Base-by-base conservation (phyloP, 2,888 invertebrate genomes). In the Cheilosia scutellata region DNA sequence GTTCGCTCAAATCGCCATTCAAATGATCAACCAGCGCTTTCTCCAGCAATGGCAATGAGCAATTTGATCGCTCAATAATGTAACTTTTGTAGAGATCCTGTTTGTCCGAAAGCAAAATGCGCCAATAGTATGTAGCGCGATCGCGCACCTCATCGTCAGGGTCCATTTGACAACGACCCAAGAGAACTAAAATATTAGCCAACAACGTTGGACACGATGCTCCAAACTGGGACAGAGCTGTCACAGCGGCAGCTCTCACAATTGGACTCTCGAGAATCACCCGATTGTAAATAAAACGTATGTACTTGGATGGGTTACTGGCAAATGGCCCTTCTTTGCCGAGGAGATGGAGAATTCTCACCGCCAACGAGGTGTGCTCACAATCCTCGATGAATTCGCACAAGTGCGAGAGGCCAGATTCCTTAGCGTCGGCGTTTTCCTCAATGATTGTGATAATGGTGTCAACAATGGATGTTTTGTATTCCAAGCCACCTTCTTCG, bases 361-460 rank as follows among this genome's bases (percentile, higher is more conserved):
- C 99, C 3, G 99, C 99, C 88, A 99, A 94, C 74, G 97, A 97
- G 0, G 97, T 97, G 91, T 99, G 99, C 90, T 99, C 99, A 91
- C 99, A 99, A 92, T 99, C 99, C 91, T 99, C 99, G 88, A 99
- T 99, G 90, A 99, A 99, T 92, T 99, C 99, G 90, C 99, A 99
- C 3, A 99, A 94, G 93, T 99, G 99, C 0, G 98, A 98, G 13
- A 99, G 92, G 0, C 97, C 99, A 0, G 97, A 96, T 93, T 99
- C 99, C 91, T 99, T 99, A 0, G 99, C 98, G 83, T 99, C 99
- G 0, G 97, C 97, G 92, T 99, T 99, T 91, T 99, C 99, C 92
- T 99, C 99, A 82, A 99, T 98, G 66, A 99, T 96, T 0, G 97
- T 96, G 60, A 99, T 99, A 72, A 99, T 98, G 0, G 99, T 99